Percentiles rank a stretch among this genome's conserved stretches.
Conservation (phyloP, 1,140 invertebrate species). For the Leptinotarsa undecemlineata region DNA sequence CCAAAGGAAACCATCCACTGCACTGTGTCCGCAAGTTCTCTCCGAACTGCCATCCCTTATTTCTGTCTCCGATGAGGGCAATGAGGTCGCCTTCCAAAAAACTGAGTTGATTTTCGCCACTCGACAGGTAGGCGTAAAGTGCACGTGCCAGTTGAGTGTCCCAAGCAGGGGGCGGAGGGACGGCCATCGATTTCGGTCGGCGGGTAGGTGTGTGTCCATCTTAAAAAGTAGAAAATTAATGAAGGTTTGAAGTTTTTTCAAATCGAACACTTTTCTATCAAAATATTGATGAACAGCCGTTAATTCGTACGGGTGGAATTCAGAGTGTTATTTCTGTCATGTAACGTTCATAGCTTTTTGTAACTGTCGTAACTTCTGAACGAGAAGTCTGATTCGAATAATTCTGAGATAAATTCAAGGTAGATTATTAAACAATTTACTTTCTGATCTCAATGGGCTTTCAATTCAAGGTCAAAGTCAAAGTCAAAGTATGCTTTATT, state of each 20-base stretch:
- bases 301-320: too few relatives aligned
- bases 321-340: too few relatives aligned
- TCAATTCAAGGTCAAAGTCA: too few relatives aligned
- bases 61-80: constrained; percentile 84
- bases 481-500: too few relatives aligned
- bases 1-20: constrained; percentile 92
- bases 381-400: too few relatives aligned
- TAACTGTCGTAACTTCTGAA: too few relatives aligned
- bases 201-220: constrained; percentile 62
- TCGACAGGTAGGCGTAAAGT: constrained; percentile 86
- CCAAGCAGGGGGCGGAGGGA: constrained; percentile 63
- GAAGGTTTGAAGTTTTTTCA: neutral
- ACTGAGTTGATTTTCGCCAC: constrained; percentile 88
- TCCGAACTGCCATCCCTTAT: constrained; percentile 94
- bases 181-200: constrained; percentile 73
- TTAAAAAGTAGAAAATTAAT: constrained; percentile 14
- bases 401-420: too few relatives aligned
- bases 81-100: constrained; percentile 91
- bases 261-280: too few relatives aligned
- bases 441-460: too few relatives aligned
- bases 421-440: too few relatives aligned
- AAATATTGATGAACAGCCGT: too few relatives aligned
- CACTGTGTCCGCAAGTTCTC: constrained; percentile 87
- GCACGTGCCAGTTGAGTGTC: constrained; percentile 75
- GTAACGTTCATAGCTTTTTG: too few relatives aligned